These are phyloP conservation scores for Nemotelus nigrinus DNA, from an alignment of 2,888 invertebrate species.

Conservation along the genomic window DNA sequence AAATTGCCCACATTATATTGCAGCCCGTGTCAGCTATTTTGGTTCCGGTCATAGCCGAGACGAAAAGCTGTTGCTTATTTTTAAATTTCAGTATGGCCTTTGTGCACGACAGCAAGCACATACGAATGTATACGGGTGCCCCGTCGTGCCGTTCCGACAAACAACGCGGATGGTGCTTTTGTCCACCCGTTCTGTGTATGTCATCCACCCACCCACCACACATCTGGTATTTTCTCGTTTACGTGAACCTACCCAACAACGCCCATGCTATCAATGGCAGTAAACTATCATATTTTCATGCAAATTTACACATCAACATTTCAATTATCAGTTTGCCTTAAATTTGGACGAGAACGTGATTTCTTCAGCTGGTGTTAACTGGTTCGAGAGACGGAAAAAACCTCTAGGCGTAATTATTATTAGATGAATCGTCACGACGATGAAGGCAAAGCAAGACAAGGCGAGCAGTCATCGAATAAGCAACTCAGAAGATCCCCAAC, in stretches of 20 bases:
- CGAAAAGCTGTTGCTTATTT: conserved; percentile 2
- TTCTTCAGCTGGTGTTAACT: background rate
- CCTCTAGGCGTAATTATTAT: conserved; percentile 12
- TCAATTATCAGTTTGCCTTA: conserved; percentile 5
- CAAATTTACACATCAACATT: background rate
- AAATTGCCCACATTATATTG: conserved; percentile 15
- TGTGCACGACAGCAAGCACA: conserved; percentile 7
- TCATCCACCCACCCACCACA: background rate
- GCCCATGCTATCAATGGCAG: no score
- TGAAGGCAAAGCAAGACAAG: background rate
- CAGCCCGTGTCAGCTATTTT: conserved; percentile 35
- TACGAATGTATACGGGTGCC: background rate
- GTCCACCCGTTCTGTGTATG: background rate
- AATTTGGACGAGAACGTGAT: background rate
- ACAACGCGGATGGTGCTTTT: background rate
- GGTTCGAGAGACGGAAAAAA: background rate
- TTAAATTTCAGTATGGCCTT: background rate
- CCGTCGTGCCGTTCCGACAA: background rate
- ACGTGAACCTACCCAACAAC: no score
- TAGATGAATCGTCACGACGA: conserved; percentile 5
- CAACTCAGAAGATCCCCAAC: conserved; percentile 10
- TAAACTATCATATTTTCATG: no score
- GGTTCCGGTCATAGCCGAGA: conserved; percentile 30
- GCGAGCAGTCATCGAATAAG: background rate
- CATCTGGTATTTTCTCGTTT: no score